A percentile compares a stretch with the other conserved stretches of the same genome.
These are phyloP conservation scores for Gallinago stenura DNA, from an alignment of 2,797 vertebrate species.

Conservation along the genomic window DNA sequence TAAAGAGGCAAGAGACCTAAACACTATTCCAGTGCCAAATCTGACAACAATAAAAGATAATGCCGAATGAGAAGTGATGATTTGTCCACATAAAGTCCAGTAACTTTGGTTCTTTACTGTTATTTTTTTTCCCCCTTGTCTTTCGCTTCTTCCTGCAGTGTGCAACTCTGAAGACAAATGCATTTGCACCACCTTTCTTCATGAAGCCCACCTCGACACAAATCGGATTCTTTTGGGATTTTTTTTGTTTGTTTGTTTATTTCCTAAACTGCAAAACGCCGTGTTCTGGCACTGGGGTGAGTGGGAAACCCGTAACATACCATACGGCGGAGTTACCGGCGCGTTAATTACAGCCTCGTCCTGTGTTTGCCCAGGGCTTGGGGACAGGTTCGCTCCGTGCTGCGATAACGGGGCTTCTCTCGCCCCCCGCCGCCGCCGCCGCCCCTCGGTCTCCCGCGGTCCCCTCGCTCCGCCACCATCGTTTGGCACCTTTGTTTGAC, in stretches of 20 bases:
- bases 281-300: fast-evolving
- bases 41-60: background rate
- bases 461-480: background rate
- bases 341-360: background rate
- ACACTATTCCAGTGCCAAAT: background rate
- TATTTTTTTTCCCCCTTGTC: background rate
- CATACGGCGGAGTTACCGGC: background rate
- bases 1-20: fast-evolving
- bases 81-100: background rate
- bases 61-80: background rate
- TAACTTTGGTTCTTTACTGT: background rate
- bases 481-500: background rate
- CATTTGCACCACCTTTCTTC: background rate
- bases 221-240: fast-evolving
- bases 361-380: fast-evolving
- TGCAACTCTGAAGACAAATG: background rate
- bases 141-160: background rate
- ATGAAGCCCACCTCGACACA: background rate
- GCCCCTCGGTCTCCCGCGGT: background rate
- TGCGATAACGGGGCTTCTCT: fast-evolving
- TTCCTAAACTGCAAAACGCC: background rate
- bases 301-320: fast-evolving
- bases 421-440: background rate
- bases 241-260: background rate
- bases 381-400: fast-evolving